A percentile compares a stretch with the other conserved stretches of the same genome.
These are phyloP conservation scores for Sphecodes monilicornis DNA, from an alignment of 2,888 invertebrate genomes.

Conservation along the genomic window DNA sequence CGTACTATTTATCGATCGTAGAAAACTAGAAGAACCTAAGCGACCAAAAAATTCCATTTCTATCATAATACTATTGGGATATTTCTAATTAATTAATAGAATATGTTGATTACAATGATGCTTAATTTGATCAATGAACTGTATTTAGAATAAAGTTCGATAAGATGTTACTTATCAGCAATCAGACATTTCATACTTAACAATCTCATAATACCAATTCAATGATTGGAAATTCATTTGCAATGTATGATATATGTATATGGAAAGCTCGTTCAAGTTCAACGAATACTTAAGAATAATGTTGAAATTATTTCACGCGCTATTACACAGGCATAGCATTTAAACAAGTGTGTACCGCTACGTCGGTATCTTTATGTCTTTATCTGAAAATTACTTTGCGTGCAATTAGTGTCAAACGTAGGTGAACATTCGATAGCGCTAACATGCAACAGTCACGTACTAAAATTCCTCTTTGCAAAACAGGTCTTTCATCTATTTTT, in stretches of 20 bases:
- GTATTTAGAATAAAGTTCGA: not conserved
- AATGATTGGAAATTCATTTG: not conserved
- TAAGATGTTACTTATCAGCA: not conserved
- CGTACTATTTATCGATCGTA: too few relatives aligned
- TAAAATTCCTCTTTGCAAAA: constrained; percentile 11
- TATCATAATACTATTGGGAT: too few relatives aligned
- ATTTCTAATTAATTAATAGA: too few relatives aligned
- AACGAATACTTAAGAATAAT: not conserved
- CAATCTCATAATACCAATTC: not conserved
- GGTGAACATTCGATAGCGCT: not conserved
- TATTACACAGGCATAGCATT: not conserved
- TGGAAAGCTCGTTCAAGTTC: not conserved
- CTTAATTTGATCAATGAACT: not conserved
- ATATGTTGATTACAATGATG: too few relatives aligned
- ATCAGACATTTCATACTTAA: not conserved
- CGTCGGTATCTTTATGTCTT: constrained; percentile 1
- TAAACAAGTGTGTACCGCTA: not conserved
- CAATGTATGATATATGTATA: not conserved
- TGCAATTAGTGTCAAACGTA: not conserved
- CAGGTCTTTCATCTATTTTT: not conserved
- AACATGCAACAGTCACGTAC: not conserved
- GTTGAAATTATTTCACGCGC: constrained; percentile 1
- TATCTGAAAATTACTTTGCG: constrained; percentile 11
- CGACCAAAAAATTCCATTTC: too few relatives aligned
- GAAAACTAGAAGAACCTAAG: too few relatives aligned